These are phyloP conservation scores for Drosophila prostipennis DNA, from an alignment of 2,888 invertebrate genomes.

Conservation along the genomic window DNA sequence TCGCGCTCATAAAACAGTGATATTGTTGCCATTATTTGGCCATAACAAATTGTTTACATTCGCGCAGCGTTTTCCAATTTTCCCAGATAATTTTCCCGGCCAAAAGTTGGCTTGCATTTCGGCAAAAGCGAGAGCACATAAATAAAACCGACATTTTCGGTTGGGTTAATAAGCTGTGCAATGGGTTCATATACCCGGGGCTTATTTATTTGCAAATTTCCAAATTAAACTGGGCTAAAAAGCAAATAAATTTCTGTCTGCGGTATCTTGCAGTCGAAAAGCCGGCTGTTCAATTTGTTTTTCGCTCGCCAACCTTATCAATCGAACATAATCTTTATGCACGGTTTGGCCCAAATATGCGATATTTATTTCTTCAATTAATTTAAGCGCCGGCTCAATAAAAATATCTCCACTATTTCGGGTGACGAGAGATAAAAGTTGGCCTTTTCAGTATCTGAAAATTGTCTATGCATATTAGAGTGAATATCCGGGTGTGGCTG, in stretches of 20 bases:
- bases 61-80: conserved; percentile 8
- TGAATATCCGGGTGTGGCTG: conserved; percentile 24
- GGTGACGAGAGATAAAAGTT: conserved; percentile 16
- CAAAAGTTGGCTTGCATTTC: conserved; percentile 4
- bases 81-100: conserved; percentile 12
- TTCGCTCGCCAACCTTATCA: conserved; percentile 29
- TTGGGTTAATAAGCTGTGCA: conserved; percentile 17
- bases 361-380: conserved; percentile 53
- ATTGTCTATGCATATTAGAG: conserved; percentile 12
- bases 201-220: conserved; percentile 9
- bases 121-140: conserved; percentile 8
- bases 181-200: conserved; percentile 3
- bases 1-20: conserved; percentile 34
- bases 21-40: conserved; percentile 41
- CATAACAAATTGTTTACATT: conserved; percentile 23
- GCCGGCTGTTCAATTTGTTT: conserved; percentile 11
- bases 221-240: conserved; percentile 3
- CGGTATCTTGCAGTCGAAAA: conserved; percentile 6
- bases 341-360: conserved; percentile 25
- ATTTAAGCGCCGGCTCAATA: conserved; percentile 42
- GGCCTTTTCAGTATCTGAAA: conserved; percentile 20
- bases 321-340: conserved; percentile 41
- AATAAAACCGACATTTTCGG: conserved; percentile 13
- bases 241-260: conserved; percentile 3
- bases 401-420: conserved; percentile 30